Evolutionary conservation across 2,888 invertebrate genomes (phyloP).

Genomic region (Tachina lurida): DNA sequence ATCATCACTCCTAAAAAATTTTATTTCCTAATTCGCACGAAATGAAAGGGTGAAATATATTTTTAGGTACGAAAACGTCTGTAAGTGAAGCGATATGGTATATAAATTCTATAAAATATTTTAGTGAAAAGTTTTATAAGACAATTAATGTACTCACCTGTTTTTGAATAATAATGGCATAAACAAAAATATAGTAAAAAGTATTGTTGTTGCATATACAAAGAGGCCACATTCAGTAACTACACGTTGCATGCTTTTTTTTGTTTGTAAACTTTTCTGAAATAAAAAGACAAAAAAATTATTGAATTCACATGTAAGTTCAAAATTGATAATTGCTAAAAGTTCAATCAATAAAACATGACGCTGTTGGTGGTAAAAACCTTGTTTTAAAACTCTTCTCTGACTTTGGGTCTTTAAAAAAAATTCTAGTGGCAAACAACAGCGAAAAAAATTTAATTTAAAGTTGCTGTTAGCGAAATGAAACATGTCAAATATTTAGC

Average conservation of each 20-base stretch:
- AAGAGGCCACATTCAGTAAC: not conserved
- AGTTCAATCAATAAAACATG: conserved; percentile 64
- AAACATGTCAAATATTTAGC: conserved; percentile 40
- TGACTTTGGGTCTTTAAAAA: conserved; percentile 38
- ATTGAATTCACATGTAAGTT: conserved; percentile 27
- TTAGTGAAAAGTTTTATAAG: not conserved
- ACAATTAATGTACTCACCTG: not conserved
- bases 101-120: not conserved
- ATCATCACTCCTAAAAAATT: too few relatives aligned
- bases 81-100: too few relatives aligned
- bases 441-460: conserved; percentile 45
- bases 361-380: conserved; percentile 31
- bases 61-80: too few relatives aligned
- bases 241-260: conserved; percentile 11
- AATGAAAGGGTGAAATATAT: too few relatives aligned
- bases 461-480: conserved; percentile 41
- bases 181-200: not conserved
- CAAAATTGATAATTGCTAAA: conserved; percentile 65
- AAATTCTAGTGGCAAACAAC: not conserved
- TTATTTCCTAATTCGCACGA: too few relatives aligned
- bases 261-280: not conserved
- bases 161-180: not conserved
- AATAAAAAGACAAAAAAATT: not conserved
- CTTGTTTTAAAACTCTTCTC: conserved; percentile 32
- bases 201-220: conserved; percentile 9